These are phyloP conservation scores for Tachysurus fulvidraco DNA, from an alignment of 2,113 vertebrate genomes.

Conservation along the genomic window DNA sequence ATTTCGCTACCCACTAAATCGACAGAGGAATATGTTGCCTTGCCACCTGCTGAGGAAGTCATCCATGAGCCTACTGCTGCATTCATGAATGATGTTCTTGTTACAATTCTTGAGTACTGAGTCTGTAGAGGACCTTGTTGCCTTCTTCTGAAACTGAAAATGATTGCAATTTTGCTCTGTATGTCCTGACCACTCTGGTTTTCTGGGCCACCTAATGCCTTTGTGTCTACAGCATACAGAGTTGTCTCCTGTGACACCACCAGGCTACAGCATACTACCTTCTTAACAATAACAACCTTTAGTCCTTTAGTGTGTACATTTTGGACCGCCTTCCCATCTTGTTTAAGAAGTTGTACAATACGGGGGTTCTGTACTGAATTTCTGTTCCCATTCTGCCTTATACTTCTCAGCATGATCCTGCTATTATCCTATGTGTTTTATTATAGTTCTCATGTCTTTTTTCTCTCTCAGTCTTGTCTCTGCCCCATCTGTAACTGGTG, in stretches of 20 bases:
- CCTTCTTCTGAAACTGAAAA: not conserved
- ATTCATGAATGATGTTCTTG: not conserved
- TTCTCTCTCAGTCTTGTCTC: not conserved
- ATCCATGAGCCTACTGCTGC: not conserved
- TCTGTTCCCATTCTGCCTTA: not conserved
- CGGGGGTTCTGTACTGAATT: no score
- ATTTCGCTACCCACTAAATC: no score
- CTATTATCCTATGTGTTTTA: not conserved
- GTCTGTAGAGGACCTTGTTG: not conserved
- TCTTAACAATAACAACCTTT: no score
- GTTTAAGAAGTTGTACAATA: not conserved
- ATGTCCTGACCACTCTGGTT: not conserved
- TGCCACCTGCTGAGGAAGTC: not conserved
- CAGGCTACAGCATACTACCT: not conserved
- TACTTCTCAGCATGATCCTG: not conserved
- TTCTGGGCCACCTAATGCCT: not conserved
- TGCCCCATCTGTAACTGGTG: not conserved
- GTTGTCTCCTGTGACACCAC: not conserved
- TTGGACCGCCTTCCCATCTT: not conserved
- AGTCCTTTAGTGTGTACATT: no score
- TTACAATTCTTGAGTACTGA: not conserved
- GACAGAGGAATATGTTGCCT: not conserved
- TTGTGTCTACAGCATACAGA: not conserved
- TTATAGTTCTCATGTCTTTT: not conserved
- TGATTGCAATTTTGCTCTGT: no score